These are phyloP conservation scores for Poecilia velifera DNA, from an alignment of 2,797 vertebrate species.

Conservation along the genomic window DNA sequence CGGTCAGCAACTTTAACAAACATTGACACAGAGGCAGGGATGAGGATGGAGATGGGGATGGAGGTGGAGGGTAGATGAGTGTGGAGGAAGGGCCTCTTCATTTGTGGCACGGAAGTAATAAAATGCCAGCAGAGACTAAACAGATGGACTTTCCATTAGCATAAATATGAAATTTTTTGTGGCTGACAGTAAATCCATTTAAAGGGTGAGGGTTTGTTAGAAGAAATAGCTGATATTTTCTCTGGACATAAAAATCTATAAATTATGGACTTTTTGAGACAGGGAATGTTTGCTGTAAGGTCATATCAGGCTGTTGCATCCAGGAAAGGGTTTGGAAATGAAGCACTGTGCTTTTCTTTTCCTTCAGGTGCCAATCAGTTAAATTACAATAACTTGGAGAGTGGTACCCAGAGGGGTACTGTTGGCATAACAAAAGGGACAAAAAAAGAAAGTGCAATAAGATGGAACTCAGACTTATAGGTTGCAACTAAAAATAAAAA, in stretches of 20 bases:
- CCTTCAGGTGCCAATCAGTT: conserved; percentile 33
- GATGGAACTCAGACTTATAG: conserved; percentile 1
- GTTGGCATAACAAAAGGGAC: conserved; percentile 30
- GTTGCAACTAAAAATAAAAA: conserved; percentile 8
- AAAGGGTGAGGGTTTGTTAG: conserved; percentile 72
- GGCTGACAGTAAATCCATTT: conserved; percentile 76
- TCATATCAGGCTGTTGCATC: conserved; percentile 61
- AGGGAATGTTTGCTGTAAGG: conserved; percentile 72
- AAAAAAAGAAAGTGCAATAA: neutral
- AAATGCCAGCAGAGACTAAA: conserved; percentile 74
- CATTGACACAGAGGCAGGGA: conserved; percentile 56
- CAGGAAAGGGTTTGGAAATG: conserved; percentile 56
- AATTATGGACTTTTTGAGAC: conserved; percentile 74
- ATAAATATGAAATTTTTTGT: conserved; percentile 72
- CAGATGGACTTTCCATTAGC: conserved; percentile 75
- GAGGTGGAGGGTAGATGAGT: conserved; percentile 59
- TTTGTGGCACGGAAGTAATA: conserved; percentile 65
- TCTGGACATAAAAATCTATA: conserved; percentile 75
- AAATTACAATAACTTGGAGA: conserved; percentile 42
- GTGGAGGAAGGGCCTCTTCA: conserved; percentile 48
- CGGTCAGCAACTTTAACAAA: conserved; percentile 72
- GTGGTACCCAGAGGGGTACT: conserved; percentile 31
- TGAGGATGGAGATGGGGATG: conserved; percentile 49
- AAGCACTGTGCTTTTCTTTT: conserved; percentile 30
- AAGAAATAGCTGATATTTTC: conserved; percentile 77